Base-by-base conservation (phyloP, 2,113 vertebrate species). In the Gulo gulo region DNA sequence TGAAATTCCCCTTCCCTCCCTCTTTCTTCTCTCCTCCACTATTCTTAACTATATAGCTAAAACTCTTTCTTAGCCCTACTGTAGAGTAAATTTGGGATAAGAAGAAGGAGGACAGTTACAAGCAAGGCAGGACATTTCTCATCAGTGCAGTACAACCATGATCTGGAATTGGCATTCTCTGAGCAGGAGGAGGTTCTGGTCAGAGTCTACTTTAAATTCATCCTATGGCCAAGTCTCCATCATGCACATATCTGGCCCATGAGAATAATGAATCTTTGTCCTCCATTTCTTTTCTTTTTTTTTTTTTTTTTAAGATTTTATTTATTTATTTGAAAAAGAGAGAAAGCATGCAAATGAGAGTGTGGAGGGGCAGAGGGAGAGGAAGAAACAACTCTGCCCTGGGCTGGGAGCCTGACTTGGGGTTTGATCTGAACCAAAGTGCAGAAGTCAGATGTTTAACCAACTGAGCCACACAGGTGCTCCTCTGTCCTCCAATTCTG, bases 111-210 rank as follows among this genome's bases (percentile, higher is more conserved):
- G 55, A 50, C 8, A 86, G 34, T 11, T 71, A 15, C 3, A 47
- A 8, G 21, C 21, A 0, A 29, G 47, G 14, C 0, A 74, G 73
- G 15, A 12, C 52, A 13, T 42, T 84, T 90, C 76, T 59, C 29
- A 78, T 2, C 24, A 10, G 14, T 5, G 4, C 52, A 31, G 31
- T 10, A 26, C 12, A 26, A 4, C 4, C 0, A 2, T 65, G 82
- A 88, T 31, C 42, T 50, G 29, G 2, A 21, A 12, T 55, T 47
- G 20, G 14, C 76, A 10, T 39, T 78, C 50, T 78, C 39, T 18
- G 15, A 55, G 34, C 71, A 91, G 10, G 39, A 88, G 15, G 57
- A 87, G 36, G 5, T 63, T 78, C 81, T 52, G 13, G 42, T 47
- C 31, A 71, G 45, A 18, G 7, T 69, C 23, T 61, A 39, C 24